These are phyloP conservation scores for Heliconius sara DNA, from an alignment of 2,888 invertebrate genomes.

Conservation along the genomic window DNA sequence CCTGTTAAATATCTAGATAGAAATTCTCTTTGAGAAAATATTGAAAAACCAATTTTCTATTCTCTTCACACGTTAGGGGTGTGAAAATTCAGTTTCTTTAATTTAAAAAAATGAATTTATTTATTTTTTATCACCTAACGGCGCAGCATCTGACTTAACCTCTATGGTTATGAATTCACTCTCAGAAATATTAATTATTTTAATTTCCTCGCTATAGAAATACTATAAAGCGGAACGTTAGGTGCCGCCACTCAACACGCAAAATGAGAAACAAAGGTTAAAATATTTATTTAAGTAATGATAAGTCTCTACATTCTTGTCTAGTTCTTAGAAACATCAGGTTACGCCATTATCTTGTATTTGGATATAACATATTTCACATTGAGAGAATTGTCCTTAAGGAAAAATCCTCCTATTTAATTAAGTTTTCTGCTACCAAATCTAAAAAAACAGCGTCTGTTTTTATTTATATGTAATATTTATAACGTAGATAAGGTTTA, in stretches of 20 bases:
- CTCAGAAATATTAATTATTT: neutral
- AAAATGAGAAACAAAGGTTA: too few relatives aligned
- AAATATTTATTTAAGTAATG: too few relatives aligned
- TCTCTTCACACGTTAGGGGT: conserved; percentile 27
- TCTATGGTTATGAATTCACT: neutral
- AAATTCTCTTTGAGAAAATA: conserved; percentile 48
- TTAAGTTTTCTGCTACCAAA: too few relatives aligned
- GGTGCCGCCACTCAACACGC: too few relatives aligned
- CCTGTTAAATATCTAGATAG: conserved; percentile 41
- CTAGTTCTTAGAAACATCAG: neutral
- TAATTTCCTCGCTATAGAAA: neutral
- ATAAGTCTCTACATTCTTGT: neutral
- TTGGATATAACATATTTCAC: too few relatives aligned
- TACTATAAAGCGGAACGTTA: too few relatives aligned
- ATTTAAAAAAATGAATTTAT: neutral
- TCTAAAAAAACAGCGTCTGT: too few relatives aligned
- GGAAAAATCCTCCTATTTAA: too few relatives aligned
- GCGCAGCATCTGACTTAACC: neutral
- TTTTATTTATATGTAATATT: too few relatives aligned
- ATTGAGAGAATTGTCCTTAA: too few relatives aligned
- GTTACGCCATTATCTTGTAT: too few relatives aligned
- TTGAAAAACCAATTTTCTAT: conserved; percentile 48
- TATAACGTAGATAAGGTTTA: too few relatives aligned
- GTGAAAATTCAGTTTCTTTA: neutral
- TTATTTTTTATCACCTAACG: neutral